phyloP scores from a whole-genome alignment of 2,797 vertebrate genomes.

The Anguilla megastoma region DNA sequence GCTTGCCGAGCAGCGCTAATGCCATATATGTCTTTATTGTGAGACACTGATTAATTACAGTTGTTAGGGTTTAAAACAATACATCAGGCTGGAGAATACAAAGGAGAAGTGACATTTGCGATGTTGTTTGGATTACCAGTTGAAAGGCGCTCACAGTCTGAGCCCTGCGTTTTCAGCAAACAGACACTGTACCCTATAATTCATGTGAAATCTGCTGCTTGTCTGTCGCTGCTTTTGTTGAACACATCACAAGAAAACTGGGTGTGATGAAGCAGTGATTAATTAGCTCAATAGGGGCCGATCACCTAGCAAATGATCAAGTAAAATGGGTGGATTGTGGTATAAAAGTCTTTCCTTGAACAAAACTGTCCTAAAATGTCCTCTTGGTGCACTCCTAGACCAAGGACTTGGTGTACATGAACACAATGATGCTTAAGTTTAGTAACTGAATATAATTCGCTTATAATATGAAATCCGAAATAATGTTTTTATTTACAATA shows the following conservation, averaged over 20 bases:
- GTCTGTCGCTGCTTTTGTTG: not conserved
- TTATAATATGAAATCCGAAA: not conserved
- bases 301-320: not conserved
- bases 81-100: not conserved
- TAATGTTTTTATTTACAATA: not conserved
- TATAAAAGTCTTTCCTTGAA: not conserved
- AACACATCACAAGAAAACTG: not conserved
- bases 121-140: not conserved
- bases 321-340: not conserved
- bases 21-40: not conserved
- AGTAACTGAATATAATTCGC: not conserved
- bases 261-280: not conserved
- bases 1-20: not conserved
- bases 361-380: not conserved
- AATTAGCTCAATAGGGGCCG: slow-evolving; percentile 2
- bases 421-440: not conserved
- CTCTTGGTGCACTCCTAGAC: not conserved
- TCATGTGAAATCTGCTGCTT: not conserved
- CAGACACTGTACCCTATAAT: not conserved
- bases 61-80: not conserved
- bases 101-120: not conserved
- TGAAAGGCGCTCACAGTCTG: not conserved
- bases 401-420: not conserved
- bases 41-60: not conserved
- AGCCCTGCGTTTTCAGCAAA: not conserved